Evolutionary conservation across 2,113 vertebrate genomes (phyloP), one percentile per base, ranked within the genome.

Genomic region (Zonotrichia leucophrys): DNA sequence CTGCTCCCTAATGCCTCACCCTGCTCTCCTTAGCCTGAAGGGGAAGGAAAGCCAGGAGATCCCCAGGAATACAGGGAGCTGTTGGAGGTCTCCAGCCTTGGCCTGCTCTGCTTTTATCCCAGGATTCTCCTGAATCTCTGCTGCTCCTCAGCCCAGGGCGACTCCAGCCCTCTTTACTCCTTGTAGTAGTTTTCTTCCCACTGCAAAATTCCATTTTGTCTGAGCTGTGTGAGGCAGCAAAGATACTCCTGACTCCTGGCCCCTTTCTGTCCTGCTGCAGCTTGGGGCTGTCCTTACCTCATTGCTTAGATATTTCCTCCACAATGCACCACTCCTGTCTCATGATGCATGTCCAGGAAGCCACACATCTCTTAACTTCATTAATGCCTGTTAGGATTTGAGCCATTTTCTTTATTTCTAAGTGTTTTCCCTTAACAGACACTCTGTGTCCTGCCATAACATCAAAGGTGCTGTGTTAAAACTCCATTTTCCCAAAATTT

Each of bases 391-490:
- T 8, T 37, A 66, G 52, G n/a, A 91, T 91, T 89, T 50, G 76
- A 94, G 67, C 39, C 9, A 60, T 76, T 88, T 94, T 91, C 87
- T 89, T 68, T 53, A 35, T 74, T 68, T 83, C 55, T 66, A 35
- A 74, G 72, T 59, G 59, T 73, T 87, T 37, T 55, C 20, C 67
- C 24, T 59, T 59, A 84, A 60, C 4, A 84, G 86, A 47, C 35
- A 2, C 14, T 11, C 44, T 55, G 12, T 41, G 62, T 37, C 21
- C 72, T 88, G 4, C 1, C 11, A 2, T 64, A 9, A 23, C 39
- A 10, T 7, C 0, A 1, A 67, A 72, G 49, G 15, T 22, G 46
- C 55, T 59, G 31, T 37, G 41, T 73, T 67, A 69, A 78, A 49
- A 10, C 58, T 80, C 58, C 28, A 12, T 53, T 28, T 10, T 37